phyloP scores from a whole-genome alignment of 1,140 invertebrate genomes.

The Aphaenogaster rudis region DNA sequence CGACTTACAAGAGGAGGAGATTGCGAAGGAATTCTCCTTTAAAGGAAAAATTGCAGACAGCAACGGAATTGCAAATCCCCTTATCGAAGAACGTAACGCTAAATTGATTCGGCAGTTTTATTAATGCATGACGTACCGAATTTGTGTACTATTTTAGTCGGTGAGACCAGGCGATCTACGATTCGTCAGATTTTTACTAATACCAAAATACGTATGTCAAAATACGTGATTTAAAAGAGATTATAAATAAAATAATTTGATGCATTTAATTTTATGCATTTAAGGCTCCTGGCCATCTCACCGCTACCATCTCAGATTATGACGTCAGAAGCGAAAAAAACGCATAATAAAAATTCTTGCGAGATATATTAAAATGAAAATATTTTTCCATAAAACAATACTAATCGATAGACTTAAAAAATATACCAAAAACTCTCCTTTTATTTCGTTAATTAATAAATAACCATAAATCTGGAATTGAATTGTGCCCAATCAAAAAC shows the following conservation, averaged over 20 bases:
- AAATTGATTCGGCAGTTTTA: background rate
- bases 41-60: background rate
- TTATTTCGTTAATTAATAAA: too few species aligned
- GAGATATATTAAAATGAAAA: too few species aligned
- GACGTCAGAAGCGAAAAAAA: too few species aligned
- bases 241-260: conserved; percentile 1
- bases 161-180: background rate
- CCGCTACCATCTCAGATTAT: too few species aligned
- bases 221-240: background rate
- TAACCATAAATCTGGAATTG: too few species aligned
- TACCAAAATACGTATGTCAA: background rate
- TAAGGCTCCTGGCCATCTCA: background rate
- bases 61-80: background rate
- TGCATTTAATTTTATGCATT: background rate
- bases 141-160: background rate
- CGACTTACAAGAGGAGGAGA: background rate
- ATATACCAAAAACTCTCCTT: too few species aligned
- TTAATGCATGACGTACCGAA: background rate
- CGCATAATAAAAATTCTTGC: too few species aligned
- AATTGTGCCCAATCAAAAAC: too few species aligned
- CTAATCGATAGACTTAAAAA: too few species aligned
- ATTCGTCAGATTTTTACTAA: background rate
- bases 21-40: conserved; percentile 2
- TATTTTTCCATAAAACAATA: too few species aligned
- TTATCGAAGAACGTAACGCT: conserved; percentile 4